Conservation (phyloP, 2,113 vertebrate species). For the Oryzias woworae region DNA sequence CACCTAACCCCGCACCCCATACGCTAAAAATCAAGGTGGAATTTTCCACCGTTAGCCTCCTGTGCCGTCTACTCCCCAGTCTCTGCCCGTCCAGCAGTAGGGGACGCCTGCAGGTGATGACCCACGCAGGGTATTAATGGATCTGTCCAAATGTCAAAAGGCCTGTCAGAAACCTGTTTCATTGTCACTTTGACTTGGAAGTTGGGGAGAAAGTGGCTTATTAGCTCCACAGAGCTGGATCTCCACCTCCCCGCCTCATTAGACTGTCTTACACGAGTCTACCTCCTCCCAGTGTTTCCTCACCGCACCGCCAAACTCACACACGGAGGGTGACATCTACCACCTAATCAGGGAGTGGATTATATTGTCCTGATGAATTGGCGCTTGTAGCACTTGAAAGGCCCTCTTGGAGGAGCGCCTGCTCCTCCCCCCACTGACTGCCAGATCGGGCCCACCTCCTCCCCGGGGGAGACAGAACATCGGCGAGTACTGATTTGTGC, state of each 20-base stretch:
- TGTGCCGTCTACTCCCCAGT: not conserved
- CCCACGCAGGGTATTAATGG: conserved; percentile 70
- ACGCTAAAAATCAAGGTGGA: conserved; percentile 46
- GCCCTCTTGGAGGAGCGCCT: conserved; percentile 74
- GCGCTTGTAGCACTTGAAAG: conserved; percentile 73
- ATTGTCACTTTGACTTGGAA: conserved; percentile 78
- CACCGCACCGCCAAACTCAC: conserved; percentile 30
- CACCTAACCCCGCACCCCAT: conserved; percentile 54
- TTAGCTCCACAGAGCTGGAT: conserved; percentile 63
- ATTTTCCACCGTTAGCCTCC: conserved; percentile 46
- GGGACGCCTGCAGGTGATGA: conserved; percentile 56
- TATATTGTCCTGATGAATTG: conserved; percentile 85
- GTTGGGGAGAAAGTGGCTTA: conserved; percentile 67
- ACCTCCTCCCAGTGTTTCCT: conserved; percentile 39
- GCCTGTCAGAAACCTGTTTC: conserved; percentile 56
- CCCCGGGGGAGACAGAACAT: conserved; percentile 69
- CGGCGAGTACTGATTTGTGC: conserved; percentile 79
- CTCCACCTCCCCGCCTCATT: conserved; percentile 62
- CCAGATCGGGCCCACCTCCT: conserved; percentile 69
- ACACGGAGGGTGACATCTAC: conserved; percentile 72
- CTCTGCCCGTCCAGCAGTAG: conserved; percentile 33
- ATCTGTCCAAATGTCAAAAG: conserved; percentile 60
- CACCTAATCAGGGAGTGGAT: conserved; percentile 79
- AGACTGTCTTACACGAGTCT: conserved; percentile 53
- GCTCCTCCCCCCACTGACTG: conserved; percentile 60